A percentile compares a stretch with the other conserved stretches of the same genome.
Conservation (phyloP, 2,888 invertebrate genomes). For the Phaedon cochleariae region DNA sequence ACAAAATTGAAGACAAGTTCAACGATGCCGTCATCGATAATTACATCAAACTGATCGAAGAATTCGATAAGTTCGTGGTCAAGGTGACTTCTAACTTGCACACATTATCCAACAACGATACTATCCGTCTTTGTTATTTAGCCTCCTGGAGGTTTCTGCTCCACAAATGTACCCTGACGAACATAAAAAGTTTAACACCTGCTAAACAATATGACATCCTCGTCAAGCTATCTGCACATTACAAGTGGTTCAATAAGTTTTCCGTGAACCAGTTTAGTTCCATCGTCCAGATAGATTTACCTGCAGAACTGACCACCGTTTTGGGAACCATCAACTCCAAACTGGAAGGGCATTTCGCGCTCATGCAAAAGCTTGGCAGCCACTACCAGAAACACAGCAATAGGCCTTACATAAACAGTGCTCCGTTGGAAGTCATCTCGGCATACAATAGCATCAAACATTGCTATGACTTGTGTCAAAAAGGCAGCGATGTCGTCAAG, state of each 20-base stretch:
- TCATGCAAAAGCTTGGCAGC: slow-evolving; percentile 54
- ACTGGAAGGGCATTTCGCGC: slow-evolving; percentile 52
- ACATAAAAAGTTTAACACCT: slow-evolving; percentile 42
- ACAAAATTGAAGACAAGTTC: slow-evolving; percentile 63
- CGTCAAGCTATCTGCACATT: slow-evolving; percentile 73
- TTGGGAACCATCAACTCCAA: slow-evolving; percentile 49
- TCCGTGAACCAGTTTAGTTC: slow-evolving; percentile 58
- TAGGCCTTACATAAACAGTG: slow-evolving; percentile 48
- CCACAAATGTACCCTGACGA: slow-evolving; percentile 58
- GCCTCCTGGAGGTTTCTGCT: slow-evolving; percentile 65
- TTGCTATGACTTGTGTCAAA: slow-evolving; percentile 45
- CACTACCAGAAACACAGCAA: slow-evolving; percentile 51
- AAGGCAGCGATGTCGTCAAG: slow-evolving; percentile 33
- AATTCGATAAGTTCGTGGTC: slow-evolving; percentile 63
- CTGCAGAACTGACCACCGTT: slow-evolving; percentile 38
- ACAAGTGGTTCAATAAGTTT: slow-evolving; percentile 78
- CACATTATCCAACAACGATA: slow-evolving; percentile 57
- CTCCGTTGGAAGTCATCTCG: slow-evolving; percentile 47
- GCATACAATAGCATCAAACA: slow-evolving; percentile 41
- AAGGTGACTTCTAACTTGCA: slow-evolving; percentile 49
- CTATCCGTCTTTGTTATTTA: slow-evolving; percentile 62
- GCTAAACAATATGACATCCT: slow-evolving; percentile 62
- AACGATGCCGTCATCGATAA: slow-evolving; percentile 67
- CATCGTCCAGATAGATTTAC: slow-evolving; percentile 36
- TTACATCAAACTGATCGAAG: slow-evolving; percentile 63